phyloP scores from a whole-genome alignment of 2,797 vertebrate species.

The Jordanella pulchra region DNA sequence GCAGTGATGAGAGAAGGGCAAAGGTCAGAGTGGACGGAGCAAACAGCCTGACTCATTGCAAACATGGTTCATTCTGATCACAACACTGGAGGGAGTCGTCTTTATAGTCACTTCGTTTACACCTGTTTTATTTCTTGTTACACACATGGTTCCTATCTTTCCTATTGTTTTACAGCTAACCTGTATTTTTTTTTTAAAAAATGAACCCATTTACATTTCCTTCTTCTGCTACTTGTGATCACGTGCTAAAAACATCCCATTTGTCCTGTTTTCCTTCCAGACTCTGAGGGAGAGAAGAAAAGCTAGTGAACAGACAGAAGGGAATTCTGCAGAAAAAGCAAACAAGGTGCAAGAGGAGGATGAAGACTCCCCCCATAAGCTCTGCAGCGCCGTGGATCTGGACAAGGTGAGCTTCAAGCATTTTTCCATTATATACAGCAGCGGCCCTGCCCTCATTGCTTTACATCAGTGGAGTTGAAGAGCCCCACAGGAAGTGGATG shows the following conservation, averaged over 20 bases:
- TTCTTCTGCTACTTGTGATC: not conserved
- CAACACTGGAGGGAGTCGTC: not conserved
- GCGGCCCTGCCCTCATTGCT: not conserved
- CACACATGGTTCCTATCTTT: not conserved
- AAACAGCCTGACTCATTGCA: not conserved
- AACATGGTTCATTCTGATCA: not conserved
- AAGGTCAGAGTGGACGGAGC: constrained; percentile 13
- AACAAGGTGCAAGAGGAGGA: constrained; percentile 31
- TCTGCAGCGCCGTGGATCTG: constrained; percentile 71
- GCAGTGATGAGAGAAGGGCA: constrained; percentile 2
- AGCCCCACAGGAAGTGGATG: not conserved
- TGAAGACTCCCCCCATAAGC: constrained; percentile 37
- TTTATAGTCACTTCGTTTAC: not conserved
- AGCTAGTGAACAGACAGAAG: constrained; percentile 29
- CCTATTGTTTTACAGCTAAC: too few relatives aligned
- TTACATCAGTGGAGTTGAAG: not conserved
- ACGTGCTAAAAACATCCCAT: not conserved
- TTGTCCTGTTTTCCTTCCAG: constrained; percentile 33
- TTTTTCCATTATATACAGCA: not conserved
- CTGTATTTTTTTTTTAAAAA: not conserved
- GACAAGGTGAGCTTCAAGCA: constrained; percentile 58
- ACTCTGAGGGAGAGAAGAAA: constrained; percentile 63
- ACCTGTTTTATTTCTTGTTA: not conserved
- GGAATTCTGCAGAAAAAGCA: constrained; percentile 6
- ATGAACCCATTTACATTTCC: not conserved